Evolutionary conservation across 1,140 invertebrate species (phyloP), one percentile per base, ranked within the genome.

Genomic region (Zaprionus tsacasi): DNA sequence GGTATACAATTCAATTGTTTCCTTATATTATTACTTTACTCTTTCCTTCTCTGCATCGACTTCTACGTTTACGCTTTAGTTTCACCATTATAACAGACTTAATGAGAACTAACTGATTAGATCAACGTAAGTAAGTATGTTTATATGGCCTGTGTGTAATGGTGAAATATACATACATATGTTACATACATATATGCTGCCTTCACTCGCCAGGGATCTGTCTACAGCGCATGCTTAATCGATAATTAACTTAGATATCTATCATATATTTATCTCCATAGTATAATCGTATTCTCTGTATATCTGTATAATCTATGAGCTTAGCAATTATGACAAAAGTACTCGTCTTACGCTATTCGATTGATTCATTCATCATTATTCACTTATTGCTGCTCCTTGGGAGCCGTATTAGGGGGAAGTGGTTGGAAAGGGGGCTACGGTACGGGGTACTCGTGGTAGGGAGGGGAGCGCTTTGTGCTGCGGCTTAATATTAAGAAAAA

Each of bases 381-480:
- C 61, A 78, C 69, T 87, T 86, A 87, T 78, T 87, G 76, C 82
- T 88, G 78, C 85, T 88, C 85, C 85, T 88, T 88, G 85, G 85
- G 85, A 88, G 85, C 85, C 57, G 85, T 89, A 88, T 68, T 67
- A 64, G 66, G 65, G 66, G 65, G 48, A 11, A 11, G 27, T 13
- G 11, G 6, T 2, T 30, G 11, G 21, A 30, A 5, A 30, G 4
- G 27, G 35, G 43, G 30, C 15, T 13, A 52, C 17, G n/a, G 6
- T 21, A n/a, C n/a, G n/a, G n/a, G n/a, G 11, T 15, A 13, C 38
- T 43, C 38, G 2, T 0, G 2, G 40, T 1, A 45, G 40, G 21
- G 36, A 33, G 17, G 6, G 12, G 5, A 74, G 66, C 74, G 68
- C 73, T 76, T 45, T 71, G 68, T 71, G 68, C 73, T 76, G 68